Evolutionary conservation across 1,140 invertebrate species (phyloP).

Genomic region (Meloidogyne floridensis): DNA sequence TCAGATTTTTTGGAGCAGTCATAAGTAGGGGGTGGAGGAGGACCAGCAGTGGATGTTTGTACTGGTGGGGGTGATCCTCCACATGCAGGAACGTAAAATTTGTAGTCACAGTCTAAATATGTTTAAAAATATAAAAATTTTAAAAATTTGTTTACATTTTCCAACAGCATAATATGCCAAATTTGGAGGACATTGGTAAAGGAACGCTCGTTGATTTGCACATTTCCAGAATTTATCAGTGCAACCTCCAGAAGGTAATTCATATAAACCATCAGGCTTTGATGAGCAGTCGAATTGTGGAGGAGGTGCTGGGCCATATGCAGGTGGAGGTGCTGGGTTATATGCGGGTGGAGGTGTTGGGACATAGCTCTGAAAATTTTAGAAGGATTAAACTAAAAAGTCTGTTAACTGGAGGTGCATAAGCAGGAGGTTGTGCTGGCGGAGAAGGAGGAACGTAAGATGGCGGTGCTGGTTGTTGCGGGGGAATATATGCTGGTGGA

Average conservation of each 20-base stretch:
- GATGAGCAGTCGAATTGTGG: background rate
- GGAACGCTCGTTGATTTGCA: background rate
- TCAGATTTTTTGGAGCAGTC: background rate
- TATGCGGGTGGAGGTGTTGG: too few relatives aligned
- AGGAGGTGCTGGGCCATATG: background rate
- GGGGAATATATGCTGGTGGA: background rate
- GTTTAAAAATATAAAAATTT: background rate
- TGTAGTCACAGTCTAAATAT: background rate
- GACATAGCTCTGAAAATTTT: background rate
- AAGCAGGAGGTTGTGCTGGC: background rate
- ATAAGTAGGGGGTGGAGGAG: background rate
- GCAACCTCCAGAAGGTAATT: background rate
- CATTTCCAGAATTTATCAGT: conserved; percentile 6
- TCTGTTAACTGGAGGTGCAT: background rate
- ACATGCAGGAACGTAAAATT: background rate
- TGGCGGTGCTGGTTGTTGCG: background rate
- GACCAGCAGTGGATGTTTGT: background rate
- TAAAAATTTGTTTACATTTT: background rate
- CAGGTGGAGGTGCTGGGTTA: background rate
- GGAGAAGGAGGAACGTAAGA: background rate
- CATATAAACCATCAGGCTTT: conserved; percentile 9
- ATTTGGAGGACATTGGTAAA: background rate
- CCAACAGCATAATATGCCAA: conserved; percentile 8
- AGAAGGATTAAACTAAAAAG: background rate
- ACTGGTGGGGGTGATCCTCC: background rate